Percentiles rank a stretch among this genome's conserved stretches.
Evolutionary conservation across 2,113 vertebrate genomes (phyloP).

Genomic region (Nannospalax galili): DNA sequence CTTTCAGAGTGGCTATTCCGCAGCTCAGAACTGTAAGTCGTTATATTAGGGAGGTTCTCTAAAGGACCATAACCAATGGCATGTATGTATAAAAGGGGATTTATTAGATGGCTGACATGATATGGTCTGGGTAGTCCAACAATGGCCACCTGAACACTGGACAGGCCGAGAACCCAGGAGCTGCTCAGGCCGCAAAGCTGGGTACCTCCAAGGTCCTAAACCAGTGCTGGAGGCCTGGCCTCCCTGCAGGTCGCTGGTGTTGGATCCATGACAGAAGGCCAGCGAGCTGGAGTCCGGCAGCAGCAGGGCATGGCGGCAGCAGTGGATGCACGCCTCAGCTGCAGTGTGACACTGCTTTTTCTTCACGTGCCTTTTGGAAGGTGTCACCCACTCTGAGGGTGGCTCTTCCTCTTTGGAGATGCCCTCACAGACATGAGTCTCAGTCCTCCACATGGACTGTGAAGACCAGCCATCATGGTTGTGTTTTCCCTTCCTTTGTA

Average conservation of each 20-base stretch:
- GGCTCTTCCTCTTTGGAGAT: not conserved
- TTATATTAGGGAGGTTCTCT: not conserved
- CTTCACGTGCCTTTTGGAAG: not conserved
- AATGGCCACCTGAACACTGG: not conserved
- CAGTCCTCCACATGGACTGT: too few relatives aligned
- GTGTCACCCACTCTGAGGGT: not conserved
- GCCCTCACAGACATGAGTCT: not conserved
- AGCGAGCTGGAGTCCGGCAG: not conserved
- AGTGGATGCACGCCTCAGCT: not conserved
- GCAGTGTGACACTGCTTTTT: not conserved
- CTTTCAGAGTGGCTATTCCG: not conserved
- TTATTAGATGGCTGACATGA: not conserved
- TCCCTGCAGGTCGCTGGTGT: not conserved
- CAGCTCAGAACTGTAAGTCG: constrained; percentile 42
- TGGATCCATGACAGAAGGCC: not conserved
- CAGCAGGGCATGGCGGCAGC: too few relatives aligned
- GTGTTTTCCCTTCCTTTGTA: constrained; percentile 77
- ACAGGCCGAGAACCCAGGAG: not conserved
- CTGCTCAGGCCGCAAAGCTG: not conserved
- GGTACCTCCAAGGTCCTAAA: not conserved
- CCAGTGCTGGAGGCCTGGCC: too few relatives aligned
- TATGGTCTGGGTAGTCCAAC: not conserved
- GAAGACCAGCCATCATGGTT: not conserved
- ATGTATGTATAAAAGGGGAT: not conserved
- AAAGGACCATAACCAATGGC: not conserved